A percentile compares a stretch with the other conserved stretches of the same genome.
Conservation (phyloP, 2,113 vertebrate species). For the Scopus umbretta region DNA sequence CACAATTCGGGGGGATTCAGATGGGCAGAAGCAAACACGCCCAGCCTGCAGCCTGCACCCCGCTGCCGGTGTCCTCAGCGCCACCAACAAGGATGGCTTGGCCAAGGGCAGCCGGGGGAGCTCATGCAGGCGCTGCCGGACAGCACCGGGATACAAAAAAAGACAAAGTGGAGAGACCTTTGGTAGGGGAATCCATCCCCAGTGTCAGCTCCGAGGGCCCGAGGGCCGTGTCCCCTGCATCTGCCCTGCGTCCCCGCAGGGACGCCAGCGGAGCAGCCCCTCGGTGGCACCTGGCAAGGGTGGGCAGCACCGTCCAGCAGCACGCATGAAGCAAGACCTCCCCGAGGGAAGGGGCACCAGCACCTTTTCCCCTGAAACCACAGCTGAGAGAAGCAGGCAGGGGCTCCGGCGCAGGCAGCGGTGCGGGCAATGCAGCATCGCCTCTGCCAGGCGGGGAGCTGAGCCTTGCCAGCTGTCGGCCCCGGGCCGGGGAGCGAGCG, state of each 20-base stretch:
- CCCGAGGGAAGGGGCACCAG: neutral
- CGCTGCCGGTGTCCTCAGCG: rapidly evolving
- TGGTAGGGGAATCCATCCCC: neutral
- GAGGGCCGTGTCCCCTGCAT: too few species aligned
- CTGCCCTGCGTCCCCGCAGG: rapidly evolving
- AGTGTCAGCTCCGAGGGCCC: rapidly evolving
- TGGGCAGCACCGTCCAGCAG: rapidly evolving
- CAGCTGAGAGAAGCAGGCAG: rapidly evolving
- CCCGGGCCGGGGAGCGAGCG: neutral
- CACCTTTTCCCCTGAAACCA: rapidly evolving
- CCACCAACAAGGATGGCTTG: neutral
- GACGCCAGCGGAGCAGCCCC: neutral
- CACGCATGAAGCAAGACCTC: rapidly evolving
- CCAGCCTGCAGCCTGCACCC: neutral
- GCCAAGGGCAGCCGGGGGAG: neutral
- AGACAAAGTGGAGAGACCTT: too few species aligned
- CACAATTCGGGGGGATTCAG: rapidly evolving
- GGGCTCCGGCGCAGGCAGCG: neutral
- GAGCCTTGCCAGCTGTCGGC: neutral
- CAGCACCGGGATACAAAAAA: neutral
- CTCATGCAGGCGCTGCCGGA: neutral
- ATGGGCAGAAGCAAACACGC: neutral
- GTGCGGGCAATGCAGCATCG: neutral
- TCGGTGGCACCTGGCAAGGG: rapidly evolving
- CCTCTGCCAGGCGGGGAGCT: neutral